phyloP scores from a whole-genome alignment of 2,113 vertebrate species.

The Phalacrocorax brasilianus region DNA sequence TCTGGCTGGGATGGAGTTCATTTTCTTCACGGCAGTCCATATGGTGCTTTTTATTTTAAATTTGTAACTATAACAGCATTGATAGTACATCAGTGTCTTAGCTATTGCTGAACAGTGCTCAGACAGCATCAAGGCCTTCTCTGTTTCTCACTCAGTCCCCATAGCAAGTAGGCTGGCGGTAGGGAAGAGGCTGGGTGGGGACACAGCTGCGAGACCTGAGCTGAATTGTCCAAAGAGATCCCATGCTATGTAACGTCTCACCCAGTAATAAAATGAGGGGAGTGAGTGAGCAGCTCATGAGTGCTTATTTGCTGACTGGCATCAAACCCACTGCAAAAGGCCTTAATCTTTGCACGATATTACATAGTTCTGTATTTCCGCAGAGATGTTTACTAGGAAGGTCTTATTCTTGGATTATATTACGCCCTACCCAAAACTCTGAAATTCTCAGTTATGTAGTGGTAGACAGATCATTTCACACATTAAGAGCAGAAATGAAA shows the following conservation, averaged over 20 bases:
- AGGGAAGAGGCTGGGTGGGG: not conserved
- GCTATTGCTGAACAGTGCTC: not conserved
- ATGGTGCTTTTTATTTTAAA: not conserved
- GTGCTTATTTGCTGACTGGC: not conserved
- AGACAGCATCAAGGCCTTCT: not conserved
- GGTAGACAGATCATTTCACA: not conserved
- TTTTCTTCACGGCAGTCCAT: not conserved
- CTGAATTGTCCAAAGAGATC: not conserved
- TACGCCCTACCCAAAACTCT: not conserved
- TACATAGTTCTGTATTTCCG: not conserved
- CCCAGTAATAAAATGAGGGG: not conserved
- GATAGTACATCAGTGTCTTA: not conserved
- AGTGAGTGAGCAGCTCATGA: fast-evolving
- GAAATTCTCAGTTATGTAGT: not conserved
- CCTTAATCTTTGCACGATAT: not conserved
- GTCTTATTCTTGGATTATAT: not conserved
- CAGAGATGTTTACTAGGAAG: not conserved
- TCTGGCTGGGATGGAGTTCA: not conserved
- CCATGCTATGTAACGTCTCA: not conserved
- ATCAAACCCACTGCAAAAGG: not conserved
- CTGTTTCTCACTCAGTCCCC: not conserved
- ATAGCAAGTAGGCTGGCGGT: fast-evolving
- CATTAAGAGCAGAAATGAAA: not conserved
- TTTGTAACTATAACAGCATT: not conserved
- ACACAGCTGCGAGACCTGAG: not conserved